phyloP scores from a whole-genome alignment of 1,140 invertebrate genomes.

The Anoplolepis gracilipes region DNA sequence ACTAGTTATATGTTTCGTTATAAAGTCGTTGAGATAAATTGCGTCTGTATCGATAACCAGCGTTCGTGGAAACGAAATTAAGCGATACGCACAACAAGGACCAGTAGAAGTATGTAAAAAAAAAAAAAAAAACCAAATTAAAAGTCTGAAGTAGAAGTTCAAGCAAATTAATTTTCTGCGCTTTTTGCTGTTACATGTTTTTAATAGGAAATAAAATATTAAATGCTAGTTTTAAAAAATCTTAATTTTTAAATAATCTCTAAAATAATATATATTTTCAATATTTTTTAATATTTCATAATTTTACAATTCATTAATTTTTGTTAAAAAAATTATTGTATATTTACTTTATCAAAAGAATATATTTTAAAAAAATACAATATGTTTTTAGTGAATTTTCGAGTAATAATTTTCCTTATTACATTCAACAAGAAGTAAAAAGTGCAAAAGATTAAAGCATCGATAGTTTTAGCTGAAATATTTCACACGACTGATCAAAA shows the following conservation, averaged over 20 bases:
- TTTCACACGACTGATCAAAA: constrained; percentile 35
- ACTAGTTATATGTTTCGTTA: neutral
- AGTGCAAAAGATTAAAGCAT: constrained; percentile 17
- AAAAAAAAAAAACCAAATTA: constrained; percentile 1
- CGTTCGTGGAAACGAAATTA: constrained; percentile 42
- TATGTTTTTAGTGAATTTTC: neutral
- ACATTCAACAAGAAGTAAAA: neutral
- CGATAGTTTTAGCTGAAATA: constrained; percentile 10
- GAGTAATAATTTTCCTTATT: constrained; percentile 2
- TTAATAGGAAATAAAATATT: neutral
- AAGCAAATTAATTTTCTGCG: constrained; percentile 35
- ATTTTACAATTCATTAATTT: constrained; percentile 4
- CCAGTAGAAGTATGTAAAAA: constrained; percentile 50
- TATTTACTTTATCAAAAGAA: neutral
- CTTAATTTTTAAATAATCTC: neutral
- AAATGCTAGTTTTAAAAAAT: neutral
- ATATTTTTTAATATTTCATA: neutral
- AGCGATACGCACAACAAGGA: constrained; percentile 70
- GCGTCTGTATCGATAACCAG: neutral
- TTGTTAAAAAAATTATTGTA: neutral
- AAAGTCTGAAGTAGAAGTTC: constrained; percentile 48
- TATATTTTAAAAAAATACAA: constrained; percentile 1
- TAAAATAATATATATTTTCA: neutral
- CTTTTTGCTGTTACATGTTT: constrained; percentile 13
- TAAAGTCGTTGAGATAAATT: neutral